phyloP scores from a whole-genome alignment of 2,113 vertebrate genomes.

The Paralichthys olivaceus region DNA sequence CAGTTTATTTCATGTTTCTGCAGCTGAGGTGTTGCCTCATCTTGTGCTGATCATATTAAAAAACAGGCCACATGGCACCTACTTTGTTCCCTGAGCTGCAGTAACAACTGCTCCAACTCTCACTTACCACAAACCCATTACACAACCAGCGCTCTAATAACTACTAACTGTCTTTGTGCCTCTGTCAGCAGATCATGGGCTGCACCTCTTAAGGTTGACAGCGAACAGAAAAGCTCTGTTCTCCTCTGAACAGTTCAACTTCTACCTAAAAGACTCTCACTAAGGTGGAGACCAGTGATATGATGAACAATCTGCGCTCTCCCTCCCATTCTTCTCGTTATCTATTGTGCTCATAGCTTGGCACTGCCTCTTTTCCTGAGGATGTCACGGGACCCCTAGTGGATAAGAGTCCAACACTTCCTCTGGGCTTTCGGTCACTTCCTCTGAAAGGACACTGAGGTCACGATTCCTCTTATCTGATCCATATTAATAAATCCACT shows the following conservation, averaged over 20 bases:
- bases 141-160: constrained; percentile 28
- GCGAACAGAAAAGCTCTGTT: too few relatives aligned
- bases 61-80: constrained; percentile 1
- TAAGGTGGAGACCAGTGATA: constrained; percentile 16
- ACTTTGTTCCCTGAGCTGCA: constrained; percentile 18
- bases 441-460: constrained; percentile 30
- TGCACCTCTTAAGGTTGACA: neutral
- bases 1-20: neutral
- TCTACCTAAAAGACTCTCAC: neutral
- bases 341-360: constrained; percentile 37
- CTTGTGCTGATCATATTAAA: constrained; percentile 14
- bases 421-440: constrained; percentile 44
- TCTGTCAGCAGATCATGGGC: constrained; percentile 14
- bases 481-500: neutral
- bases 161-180: neutral
- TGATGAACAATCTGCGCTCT: constrained; percentile 8
- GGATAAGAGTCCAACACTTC: constrained; percentile 42
- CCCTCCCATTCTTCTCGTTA: constrained; percentile 9
- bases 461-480: constrained; percentile 21
- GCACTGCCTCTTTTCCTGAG: constrained; percentile 61
- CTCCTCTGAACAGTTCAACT: too few relatives aligned
- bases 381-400: constrained; percentile 44
- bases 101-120: constrained; percentile 6
- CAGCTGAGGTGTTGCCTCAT: constrained; percentile 11
- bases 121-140: constrained; percentile 12